A percentile compares a stretch with the other conserved stretches of the same genome.
These are phyloP conservation scores for Drosophila mauritiana DNA, from an alignment of 1,140 invertebrate genomes.

Conservation along the genomic window DNA sequence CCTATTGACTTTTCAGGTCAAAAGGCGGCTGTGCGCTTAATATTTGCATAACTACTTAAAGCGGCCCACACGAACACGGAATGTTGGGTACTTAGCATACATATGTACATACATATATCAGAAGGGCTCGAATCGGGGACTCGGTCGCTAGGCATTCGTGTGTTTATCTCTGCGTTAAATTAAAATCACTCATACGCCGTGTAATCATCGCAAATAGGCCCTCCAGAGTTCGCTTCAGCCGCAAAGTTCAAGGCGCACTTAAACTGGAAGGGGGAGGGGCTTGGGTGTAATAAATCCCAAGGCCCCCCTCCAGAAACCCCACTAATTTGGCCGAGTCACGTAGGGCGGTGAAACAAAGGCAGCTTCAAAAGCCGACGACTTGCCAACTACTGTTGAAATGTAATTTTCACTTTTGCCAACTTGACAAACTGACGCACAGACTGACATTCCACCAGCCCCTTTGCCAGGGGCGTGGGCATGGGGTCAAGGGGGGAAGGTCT, in stretches of 20 bases:
- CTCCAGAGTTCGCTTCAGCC: slow-evolving; percentile 20
- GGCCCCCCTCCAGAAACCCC: not conserved
- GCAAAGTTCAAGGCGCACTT: slow-evolving; percentile 68
- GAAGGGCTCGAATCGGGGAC: slow-evolving; percentile 19
- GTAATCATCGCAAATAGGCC: slow-evolving; percentile 51
- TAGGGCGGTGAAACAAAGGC: slow-evolving; percentile 48
- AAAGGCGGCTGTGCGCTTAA: slow-evolving; percentile 74
- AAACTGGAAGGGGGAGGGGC: not conserved
- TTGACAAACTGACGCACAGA: slow-evolving; percentile 39
- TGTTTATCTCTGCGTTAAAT: slow-evolving; percentile 60
- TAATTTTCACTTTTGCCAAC: slow-evolving; percentile 54
- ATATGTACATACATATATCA: not conserved
- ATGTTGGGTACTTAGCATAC: slow-evolving; percentile 14
- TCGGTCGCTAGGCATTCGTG: slow-evolving; percentile 40
- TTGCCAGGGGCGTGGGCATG: not conserved
- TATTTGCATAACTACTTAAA: slow-evolving; percentile 79
- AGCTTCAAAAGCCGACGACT: slow-evolving; percentile 52
- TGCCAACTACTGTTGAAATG: slow-evolving; percentile 66
- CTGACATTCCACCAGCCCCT: slow-evolving; percentile 37
- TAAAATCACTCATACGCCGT: slow-evolving; percentile 75
- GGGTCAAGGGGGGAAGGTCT: slow-evolving; percentile 7
- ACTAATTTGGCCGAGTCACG: slow-evolving; percentile 65
- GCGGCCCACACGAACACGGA: slow-evolving; percentile 30
- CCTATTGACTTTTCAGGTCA: slow-evolving; percentile 77
- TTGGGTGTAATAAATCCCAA: not conserved